Evolutionary conservation across 2,113 vertebrate species (phyloP), one percentile per base, ranked within the genome.

Genomic region (Psettodes erumei): DNA sequence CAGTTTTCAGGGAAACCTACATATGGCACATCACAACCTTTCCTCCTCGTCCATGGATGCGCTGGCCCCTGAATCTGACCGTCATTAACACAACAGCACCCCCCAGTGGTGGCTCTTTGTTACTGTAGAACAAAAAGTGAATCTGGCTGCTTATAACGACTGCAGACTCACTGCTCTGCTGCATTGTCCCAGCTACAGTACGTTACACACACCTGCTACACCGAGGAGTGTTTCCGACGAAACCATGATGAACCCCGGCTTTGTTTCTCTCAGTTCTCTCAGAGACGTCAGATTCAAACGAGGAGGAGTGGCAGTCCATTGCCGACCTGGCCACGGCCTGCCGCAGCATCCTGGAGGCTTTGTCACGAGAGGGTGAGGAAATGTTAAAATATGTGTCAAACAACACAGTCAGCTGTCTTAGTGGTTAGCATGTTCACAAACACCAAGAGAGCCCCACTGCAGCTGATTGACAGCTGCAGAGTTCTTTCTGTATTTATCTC

Each of bases 271-370:
- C 85, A 97, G 96, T 96, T 72, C 93, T 96, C 60, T 96, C 95
- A 0, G 95, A 96, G 85, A 95, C 93, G 0, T 92, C 91, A 2
- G 95, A 96, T 21, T 93, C 95, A 0, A 91, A 95, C 5, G 95
- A 97, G 42, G 95, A 96, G 4, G 96, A 97, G 84, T 98, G 96
- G 96, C 95, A 96, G 88, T 96, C 95, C 53, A 96, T 98, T 53
- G 92, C 96, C 0, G 95, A 96, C 80, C 91, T 98, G 35, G 96
- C 96, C 8, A 93, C 94, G 1, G 94, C 96, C 40, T 98, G 96
- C 81, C 95, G 94, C 75, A 95, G 86, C 87, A 96, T 98, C 80
- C 85, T 96, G 71, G 96, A 97, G 81, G 95, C 96, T 0, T 89
- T 98, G 81, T 95, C 96, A 12, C 91, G 87, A 79, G 96, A 97